phyloP scores from a whole-genome alignment of 2,797 vertebrate genomes.

The Tenualosa ilisha region DNA sequence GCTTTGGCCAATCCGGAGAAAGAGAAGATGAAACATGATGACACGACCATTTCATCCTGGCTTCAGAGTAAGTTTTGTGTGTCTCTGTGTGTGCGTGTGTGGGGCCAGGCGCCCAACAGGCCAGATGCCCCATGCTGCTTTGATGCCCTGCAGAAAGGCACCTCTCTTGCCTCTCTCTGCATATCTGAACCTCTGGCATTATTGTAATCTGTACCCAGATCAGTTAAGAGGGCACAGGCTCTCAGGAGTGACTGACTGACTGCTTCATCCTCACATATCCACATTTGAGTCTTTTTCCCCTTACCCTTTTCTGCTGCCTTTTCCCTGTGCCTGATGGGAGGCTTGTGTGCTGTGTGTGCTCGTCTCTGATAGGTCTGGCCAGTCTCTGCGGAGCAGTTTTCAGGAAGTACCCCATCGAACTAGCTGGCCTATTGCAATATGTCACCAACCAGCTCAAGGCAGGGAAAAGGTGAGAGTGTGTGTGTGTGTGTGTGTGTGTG shows the following conservation, averaged over 20 bases:
- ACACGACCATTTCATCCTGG: conserved; percentile 99
- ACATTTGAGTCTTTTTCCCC: neutral
- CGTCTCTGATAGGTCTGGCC: conserved; percentile 80
- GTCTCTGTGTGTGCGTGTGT: neutral
- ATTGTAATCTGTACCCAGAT: neutral
- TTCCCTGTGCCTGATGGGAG: neutral
- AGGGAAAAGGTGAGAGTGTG: conserved; percentile 87
- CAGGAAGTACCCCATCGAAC: conserved; percentile 97
- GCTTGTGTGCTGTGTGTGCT: neutral
- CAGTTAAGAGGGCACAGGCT: neutral
- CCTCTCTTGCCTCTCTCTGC: neutral
- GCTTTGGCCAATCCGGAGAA: conserved; percentile 98
- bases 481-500: neutral
- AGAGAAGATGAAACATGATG: conserved; percentile 99
- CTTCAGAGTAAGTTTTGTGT: conserved; percentile 87
- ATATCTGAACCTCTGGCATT: neutral
- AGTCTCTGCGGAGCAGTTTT: conserved; percentile 97
- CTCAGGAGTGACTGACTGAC: neutral
- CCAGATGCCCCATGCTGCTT: neutral
- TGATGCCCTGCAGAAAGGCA: neutral
- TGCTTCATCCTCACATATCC: neutral
- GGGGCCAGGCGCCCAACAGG: neutral
- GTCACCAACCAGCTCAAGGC: conserved; percentile 98
- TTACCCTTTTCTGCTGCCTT: neutral
- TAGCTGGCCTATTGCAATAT: conserved; percentile 96